phyloP scores from a whole-genome alignment of 2,113 vertebrate species.

The Axis porcinus region DNA sequence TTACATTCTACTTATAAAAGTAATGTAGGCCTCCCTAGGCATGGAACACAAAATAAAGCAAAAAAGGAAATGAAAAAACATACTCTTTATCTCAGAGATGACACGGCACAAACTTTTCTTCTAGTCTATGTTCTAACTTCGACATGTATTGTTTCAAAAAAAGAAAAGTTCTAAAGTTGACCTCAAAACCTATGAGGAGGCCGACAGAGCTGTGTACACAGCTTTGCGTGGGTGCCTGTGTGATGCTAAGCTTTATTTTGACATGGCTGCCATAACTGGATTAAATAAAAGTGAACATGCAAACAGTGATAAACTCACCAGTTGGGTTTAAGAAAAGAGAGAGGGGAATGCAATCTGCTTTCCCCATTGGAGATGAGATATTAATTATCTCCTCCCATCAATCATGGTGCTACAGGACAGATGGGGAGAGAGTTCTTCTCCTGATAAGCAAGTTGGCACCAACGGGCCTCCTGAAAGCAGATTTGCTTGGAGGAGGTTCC shows the following conservation, averaged over 20 bases:
- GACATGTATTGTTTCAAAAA: not conserved
- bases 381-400: constrained; percentile 52
- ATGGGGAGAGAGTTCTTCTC: constrained; percentile 18
- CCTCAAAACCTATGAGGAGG: not conserved
- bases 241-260: not conserved
- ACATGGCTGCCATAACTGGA: not conserved
- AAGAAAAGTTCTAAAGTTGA: not conserved
- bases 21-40: not conserved
- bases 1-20: not conserved
- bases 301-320: not conserved
- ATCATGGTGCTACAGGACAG: not conserved
- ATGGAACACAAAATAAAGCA: not conserved
- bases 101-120: not conserved
- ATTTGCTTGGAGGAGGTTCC: constrained; percentile 37
- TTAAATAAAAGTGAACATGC: not conserved
- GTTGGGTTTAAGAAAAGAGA: not conserved
- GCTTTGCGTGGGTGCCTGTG: not conserved
- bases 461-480: constrained; percentile 21
- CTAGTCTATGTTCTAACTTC: not conserved
- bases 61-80: not conserved
- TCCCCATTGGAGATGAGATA: constrained; percentile 28
- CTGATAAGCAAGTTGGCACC: constrained; percentile 42
- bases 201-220: not conserved
- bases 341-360: constrained; percentile 16
- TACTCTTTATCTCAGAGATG: not conserved